These are phyloP conservation scores for Dolichoris vasculosae DNA, from an alignment of 1,140 invertebrate genomes.

Conservation along the genomic window DNA sequence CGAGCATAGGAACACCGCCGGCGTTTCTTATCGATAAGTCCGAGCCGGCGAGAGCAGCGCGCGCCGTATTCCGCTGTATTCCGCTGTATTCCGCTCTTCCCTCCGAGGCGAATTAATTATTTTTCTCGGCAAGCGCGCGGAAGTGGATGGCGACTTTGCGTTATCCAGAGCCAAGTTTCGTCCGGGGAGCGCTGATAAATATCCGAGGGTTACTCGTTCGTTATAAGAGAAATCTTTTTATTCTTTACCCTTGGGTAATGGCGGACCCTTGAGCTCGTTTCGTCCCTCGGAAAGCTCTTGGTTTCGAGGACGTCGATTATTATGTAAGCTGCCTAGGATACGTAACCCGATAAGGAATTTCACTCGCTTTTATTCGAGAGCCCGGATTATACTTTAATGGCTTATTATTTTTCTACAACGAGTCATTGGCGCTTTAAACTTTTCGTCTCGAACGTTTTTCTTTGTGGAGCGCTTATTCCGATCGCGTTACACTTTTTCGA, in stretches of 20 bases:
- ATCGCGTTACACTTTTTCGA: neutral
- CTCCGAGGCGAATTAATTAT: neutral
- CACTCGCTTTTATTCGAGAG: neutral
- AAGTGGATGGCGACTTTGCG: neutral
- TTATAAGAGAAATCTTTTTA: too few species aligned
- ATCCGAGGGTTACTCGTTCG: too few species aligned
- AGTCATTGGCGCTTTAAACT: neutral
- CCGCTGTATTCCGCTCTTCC: neutral
- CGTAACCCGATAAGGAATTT: neutral
- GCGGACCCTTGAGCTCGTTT: neutral
- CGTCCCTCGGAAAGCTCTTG: neutral
- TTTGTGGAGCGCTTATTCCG: neutral
- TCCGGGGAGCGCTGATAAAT: too few species aligned
- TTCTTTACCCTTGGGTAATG: neutral
- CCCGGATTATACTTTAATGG: neutral
- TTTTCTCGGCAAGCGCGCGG: neutral
- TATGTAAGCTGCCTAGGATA: neutral
- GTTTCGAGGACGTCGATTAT: neutral
- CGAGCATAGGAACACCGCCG: neutral
- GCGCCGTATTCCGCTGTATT: neutral
- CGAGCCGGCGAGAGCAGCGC: neutral
- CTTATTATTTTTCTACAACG: neutral
- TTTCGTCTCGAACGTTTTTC: neutral
- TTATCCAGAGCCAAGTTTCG: too few species aligned
- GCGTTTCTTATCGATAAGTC: slow-evolving; percentile 33